A percentile compares a stretch with the other conserved stretches of the same genome.
These are phyloP conservation scores for Phoeniculus purpureus DNA, from an alignment of 2,797 vertebrate species.

Conservation along the genomic window DNA sequence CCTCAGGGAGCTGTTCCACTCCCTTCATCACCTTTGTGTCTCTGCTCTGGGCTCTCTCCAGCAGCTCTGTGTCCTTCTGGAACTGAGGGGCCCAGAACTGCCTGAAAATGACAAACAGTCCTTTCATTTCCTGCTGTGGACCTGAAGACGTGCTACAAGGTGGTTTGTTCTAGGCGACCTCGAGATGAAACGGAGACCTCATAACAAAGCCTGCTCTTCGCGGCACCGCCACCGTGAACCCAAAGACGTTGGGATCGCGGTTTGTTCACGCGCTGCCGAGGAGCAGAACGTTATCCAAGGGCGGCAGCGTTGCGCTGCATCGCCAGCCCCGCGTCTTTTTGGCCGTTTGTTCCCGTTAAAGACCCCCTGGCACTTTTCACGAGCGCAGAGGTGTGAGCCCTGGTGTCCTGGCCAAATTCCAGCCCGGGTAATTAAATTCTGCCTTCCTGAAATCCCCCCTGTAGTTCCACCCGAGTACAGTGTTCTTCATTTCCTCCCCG, in stretches of 20 bases:
- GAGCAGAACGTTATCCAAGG: not conserved
- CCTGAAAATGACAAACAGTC: constrained; percentile 1
- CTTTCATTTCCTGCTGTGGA: constrained; percentile 44
- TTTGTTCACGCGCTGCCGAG: not conserved
- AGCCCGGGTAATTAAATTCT: constrained; percentile 73
- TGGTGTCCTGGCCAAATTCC: constrained; percentile 70
- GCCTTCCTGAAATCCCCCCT: constrained; percentile 64
- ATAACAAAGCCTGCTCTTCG: not conserved
- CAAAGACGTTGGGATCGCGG: not conserved
- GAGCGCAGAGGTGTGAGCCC: constrained; percentile 66
- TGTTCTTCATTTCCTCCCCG: constrained; percentile 70
- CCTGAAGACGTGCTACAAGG: not conserved
- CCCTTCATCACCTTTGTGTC: not conserved
- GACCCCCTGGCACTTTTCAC: constrained; percentile 47
- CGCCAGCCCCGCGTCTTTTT: not conserved
- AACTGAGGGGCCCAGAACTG: too few species aligned
- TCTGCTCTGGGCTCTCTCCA: too few species aligned
- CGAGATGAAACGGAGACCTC: not conserved
- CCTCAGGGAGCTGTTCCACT: too few species aligned
- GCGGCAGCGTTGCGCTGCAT: rapidly evolving
- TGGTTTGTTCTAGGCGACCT: not conserved
- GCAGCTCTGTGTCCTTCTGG: too few species aligned
- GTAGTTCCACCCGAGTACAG: constrained; percentile 46
- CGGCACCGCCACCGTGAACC: not conserved
- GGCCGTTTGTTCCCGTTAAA: constrained; percentile 42